phyloP scores from a whole-genome alignment of 2,888 invertebrate genomes.

The Tholera decimalis region DNA sequence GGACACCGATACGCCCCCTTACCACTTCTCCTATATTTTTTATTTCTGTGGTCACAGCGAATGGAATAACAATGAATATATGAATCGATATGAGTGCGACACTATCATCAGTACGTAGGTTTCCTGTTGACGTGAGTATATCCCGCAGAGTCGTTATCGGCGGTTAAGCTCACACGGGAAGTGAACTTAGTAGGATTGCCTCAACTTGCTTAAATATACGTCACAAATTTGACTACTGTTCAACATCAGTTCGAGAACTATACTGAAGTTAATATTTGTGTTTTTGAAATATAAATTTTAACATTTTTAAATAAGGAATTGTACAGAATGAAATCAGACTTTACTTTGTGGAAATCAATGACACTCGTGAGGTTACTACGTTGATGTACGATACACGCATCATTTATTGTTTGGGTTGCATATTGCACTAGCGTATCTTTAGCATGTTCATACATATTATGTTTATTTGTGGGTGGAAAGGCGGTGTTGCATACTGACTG shows the following conservation, averaged over 20 bases:
- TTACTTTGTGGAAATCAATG: no score
- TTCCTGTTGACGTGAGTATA: constrained; percentile 31
- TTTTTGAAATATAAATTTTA: background rate
- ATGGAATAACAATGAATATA: constrained; percentile 19
- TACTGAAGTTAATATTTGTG: constrained; percentile 3
- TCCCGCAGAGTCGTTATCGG: constrained; percentile 43
- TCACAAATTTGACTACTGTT: constrained; percentile 36
- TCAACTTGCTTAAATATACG: constrained; percentile 27
- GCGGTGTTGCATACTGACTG: no score
- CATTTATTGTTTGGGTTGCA: no score
- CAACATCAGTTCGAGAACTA: constrained; percentile 13
- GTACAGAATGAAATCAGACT: no score
- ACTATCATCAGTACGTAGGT: constrained; percentile 5
- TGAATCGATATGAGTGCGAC: constrained; percentile 34
- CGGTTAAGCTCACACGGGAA: constrained; percentile 46
- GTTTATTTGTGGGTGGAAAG: no score
- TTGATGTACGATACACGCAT: no score
- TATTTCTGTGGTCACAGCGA: constrained; percentile 15
- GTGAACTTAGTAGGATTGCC: constrained; percentile 32
- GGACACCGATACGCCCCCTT: no score
- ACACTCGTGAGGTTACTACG: no score
- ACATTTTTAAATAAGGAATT: background rate
- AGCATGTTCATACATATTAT: no score
- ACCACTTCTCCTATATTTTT: no score
- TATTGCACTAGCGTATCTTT: no score